Evolutionary conservation across 2,797 vertebrate genomes (phyloP).

Genomic region (Pantherophis vulpinus): DNA sequence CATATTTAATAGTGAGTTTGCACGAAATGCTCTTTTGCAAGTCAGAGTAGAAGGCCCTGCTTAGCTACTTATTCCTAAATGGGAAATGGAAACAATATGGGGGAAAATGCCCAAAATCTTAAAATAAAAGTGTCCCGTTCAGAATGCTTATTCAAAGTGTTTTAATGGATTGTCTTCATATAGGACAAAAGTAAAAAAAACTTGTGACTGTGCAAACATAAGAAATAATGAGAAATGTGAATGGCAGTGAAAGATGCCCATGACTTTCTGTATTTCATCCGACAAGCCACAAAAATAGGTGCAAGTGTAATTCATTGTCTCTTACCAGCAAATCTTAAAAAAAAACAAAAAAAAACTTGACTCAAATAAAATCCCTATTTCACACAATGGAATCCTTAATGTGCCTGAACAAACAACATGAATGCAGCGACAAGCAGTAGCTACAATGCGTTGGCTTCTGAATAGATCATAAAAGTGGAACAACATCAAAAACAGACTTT

Average conservation of each 20-base stretch:
- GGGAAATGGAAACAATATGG: background rate
- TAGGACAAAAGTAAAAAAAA: background rate
- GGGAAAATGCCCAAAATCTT: background rate
- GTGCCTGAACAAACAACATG: background rate
- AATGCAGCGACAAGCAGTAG: background rate
- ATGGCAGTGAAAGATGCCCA: background rate
- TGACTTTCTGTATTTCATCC: background rate
- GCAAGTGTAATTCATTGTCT: background rate
- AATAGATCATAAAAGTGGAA: background rate
- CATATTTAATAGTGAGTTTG: background rate
- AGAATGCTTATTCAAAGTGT: background rate
- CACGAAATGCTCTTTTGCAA: background rate
- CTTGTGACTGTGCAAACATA: background rate
- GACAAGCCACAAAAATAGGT: background rate
- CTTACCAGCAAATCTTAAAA: background rate
- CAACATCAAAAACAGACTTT: background rate
- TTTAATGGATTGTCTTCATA: background rate
- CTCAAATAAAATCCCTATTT: background rate
- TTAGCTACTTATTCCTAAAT: background rate
- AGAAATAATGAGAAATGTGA: background rate
- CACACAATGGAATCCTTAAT: background rate
- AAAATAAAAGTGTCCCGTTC: background rate
- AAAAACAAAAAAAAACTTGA: background rate
- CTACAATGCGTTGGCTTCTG: background rate
- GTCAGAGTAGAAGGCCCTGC: background rate